Base-by-base conservation (phyloP, 37 sponge, comb jelly and placozoan genomes). In the Chondrosia reniformis region DNA sequence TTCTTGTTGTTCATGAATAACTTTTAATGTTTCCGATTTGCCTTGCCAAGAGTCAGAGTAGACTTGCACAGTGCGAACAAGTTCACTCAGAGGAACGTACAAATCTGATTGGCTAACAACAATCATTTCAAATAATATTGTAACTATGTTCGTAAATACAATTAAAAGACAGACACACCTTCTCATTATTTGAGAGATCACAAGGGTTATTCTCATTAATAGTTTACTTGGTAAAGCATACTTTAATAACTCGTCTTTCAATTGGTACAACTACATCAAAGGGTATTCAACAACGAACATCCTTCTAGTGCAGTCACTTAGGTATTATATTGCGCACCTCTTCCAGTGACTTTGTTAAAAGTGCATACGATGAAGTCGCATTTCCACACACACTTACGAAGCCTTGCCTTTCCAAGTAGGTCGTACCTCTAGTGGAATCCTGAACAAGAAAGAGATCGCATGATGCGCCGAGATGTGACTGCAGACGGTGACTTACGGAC, bases 11-110 rank as follows among this genome's bases (percentile, higher is more conserved):
- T 63, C 65, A 17, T 87, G 80, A 0, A 93, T 39, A 40, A 76
- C 76, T 80, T 86, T 93, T 71, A 93, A 55, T 4, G 57, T 73
- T 21, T 36, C 85, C 9, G 55, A 39, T 67, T 84, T 86, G 77
- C 87, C 84, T 74, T 93, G 91, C 94, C 90, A 86, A 22, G 87
- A 67, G 25, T 12, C 30, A 0, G 91, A 83, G 71, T 89, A 91
- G 7, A 84, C 79, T 17, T 63, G 63, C 2, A 87, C 88, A 76
- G 86, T 38, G 19, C 86, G 74, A 12, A 58, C 67, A 74, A 93
- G 74, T 74, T 89, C 87, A 10, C 65, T 76, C 57, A 89, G 58
- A 25, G 90, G 94, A 43, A 49, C 55, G 41, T 62, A 67, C 25
- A 93, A 45, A 24, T 86, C 90, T 30, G 90, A 88, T 33, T 74